A percentile compares a stretch with the other conserved stretches of the same genome.
These are phyloP conservation scores for Scolopax mira DNA, from an alignment of 2,113 vertebrate genomes.

Conservation along the genomic window DNA sequence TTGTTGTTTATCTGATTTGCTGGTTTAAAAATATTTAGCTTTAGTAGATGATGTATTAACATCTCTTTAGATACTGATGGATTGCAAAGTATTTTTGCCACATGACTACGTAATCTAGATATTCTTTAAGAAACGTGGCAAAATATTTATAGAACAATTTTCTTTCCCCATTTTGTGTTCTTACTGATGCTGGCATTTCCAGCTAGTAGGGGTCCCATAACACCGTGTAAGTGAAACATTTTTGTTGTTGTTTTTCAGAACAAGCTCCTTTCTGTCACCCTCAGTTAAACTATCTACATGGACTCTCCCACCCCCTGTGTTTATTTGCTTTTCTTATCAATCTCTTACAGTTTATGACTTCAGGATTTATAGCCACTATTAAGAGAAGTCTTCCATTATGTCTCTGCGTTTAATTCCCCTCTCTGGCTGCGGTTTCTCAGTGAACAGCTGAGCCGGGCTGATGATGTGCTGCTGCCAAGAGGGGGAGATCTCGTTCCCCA, in stretches of 20 bases:
- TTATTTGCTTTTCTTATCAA: background rate
- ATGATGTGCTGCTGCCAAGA: background rate
- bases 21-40: constrained; percentile 24
- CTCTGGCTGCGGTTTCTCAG: background rate
- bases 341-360: background rate
- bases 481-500: background rate
- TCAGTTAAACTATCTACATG: background rate
- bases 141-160: background rate
- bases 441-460: background rate
- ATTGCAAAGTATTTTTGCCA: constrained; percentile 13
- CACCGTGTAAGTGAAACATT: background rate
- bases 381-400: background rate
- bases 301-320: background rate
- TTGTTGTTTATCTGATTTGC: constrained; percentile 13
- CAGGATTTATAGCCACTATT: background rate
- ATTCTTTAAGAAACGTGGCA: background rate
- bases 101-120: background rate
- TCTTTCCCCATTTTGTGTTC: background rate
- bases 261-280: background rate
- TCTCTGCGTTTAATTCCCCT: background rate
- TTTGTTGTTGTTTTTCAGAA: background rate
- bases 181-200: background rate
- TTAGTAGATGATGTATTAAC: background rate
- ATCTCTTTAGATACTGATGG: constrained; percentile 8
- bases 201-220: background rate